Percentiles rank a stretch among this genome's conserved stretches.
Conservation (phyloP, 2,888 invertebrate genomes). For the Hirtodrosophila confusa region DNA sequence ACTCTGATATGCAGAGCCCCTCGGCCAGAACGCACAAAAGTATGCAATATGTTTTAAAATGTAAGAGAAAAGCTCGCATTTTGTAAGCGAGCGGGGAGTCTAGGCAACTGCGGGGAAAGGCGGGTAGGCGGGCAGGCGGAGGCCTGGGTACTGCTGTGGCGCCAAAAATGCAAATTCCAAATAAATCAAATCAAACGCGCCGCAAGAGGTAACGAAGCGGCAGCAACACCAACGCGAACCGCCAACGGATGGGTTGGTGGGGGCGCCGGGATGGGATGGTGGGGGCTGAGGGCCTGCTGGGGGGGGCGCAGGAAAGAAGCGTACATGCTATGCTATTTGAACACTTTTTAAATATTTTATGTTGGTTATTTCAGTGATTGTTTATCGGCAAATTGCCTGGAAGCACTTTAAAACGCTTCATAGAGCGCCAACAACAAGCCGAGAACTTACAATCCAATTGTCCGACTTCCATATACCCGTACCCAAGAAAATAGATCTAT, state of each 20-base stretch:
- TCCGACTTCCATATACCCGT: constrained; percentile 23
- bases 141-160: background rate
- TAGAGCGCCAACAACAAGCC: constrained; percentile 59
- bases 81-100: background rate
- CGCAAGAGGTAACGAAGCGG: constrained; percentile 81
- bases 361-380: constrained; percentile 77
- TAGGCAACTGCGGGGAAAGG: background rate
- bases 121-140: background rate
- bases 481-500: background rate
- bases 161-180: constrained; percentile 75
- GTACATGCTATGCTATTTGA: constrained; percentile 54
- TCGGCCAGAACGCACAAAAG: constrained; percentile 64
- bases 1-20: constrained; percentile 44
- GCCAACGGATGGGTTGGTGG: constrained; percentile 59
- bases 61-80: constrained; percentile 50
- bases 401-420: constrained; percentile 82
- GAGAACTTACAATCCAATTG: background rate
- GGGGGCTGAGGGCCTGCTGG: background rate
- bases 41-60: constrained; percentile 76
- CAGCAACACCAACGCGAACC: constrained; percentile 73
- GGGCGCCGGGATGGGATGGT: constrained; percentile 1
- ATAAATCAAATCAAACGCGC: constrained; percentile 78
- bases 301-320: background rate
- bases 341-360: constrained; percentile 77
- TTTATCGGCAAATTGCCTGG: constrained; percentile 82